Evolutionary conservation across 2,797 vertebrate species (phyloP).

Genomic region (Pitangus sulphuratus): DNA sequence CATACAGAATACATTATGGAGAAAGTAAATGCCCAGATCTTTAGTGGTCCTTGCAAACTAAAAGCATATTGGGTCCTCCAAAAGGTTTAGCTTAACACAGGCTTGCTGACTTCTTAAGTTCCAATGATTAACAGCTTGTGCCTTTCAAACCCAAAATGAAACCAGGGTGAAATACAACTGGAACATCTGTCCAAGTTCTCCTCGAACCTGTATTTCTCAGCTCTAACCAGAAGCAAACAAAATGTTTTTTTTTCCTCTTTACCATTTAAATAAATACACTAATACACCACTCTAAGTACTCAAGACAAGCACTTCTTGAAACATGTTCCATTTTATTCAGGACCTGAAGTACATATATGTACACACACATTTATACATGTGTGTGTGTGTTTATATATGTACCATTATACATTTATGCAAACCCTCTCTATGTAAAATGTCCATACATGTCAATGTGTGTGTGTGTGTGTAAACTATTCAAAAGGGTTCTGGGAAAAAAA

Average conservation of each 20-base stretch:
- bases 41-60: constrained; percentile 64
- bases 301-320: not conserved
- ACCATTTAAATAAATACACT: not conserved
- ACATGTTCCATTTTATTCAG: not conserved
- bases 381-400: not conserved
- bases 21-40: constrained; percentile 68
- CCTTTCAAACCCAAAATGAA: constrained; percentile 14
- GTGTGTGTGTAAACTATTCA: not conserved
- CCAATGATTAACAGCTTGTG: not conserved
- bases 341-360: not conserved
- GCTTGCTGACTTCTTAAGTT: constrained; percentile 3
- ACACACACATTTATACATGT: accelerated
- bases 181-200: not conserved
- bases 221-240: not conserved
- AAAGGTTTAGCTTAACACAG: constrained; percentile 47
- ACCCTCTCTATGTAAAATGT: not conserved
- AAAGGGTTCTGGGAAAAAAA: not conserved
- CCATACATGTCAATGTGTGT: not conserved
- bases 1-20: constrained; percentile 64
- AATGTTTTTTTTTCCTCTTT: not conserved
- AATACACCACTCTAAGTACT: not conserved
- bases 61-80: constrained; percentile 56
- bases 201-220: not conserved
- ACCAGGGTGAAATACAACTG: not conserved
- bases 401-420: not conserved